Percentiles rank a stretch among this genome's conserved stretches.
Evolutionary conservation across 2,888 invertebrate genomes (phyloP).

Genomic region (Idaea dimidiata): DNA sequence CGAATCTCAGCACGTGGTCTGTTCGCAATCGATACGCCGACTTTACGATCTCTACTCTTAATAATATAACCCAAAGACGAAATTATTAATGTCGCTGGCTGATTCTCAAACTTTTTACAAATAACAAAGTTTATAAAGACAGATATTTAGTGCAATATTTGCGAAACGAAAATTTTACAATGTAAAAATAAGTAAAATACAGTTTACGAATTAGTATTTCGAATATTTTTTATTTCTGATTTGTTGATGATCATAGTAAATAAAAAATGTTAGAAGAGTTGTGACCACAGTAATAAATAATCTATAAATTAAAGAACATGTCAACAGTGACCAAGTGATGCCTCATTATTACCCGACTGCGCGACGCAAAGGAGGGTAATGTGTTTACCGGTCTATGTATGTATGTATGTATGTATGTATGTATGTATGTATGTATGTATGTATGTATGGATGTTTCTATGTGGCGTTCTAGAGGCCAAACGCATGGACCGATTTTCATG

Average conservation of each 20-base stretch:
- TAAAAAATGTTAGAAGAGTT: not conserved
- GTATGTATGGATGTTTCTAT: no score
- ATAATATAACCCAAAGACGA: constrained; percentile 17
- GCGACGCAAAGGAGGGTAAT: no score
- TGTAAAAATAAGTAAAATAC: no score
- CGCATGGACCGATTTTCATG: no score
- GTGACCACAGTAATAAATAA: not conserved
- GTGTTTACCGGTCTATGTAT: no score
- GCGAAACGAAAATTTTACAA: no score
- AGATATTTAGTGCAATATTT: no score
- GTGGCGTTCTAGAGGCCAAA: no score
- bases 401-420: no score
- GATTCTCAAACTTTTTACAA: constrained; percentile 15
- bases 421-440: no score
- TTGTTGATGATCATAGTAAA: not conserved
- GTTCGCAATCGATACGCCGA: constrained; percentile 37
- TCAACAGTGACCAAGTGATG: not conserved
- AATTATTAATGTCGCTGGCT: constrained; percentile 13
- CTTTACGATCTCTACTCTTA: constrained; percentile 27
- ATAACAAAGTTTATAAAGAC: not conserved
- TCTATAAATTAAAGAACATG: not conserved
- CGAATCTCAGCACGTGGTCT: constrained; percentile 33
- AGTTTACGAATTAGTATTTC: no score
- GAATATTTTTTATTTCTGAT: no score
- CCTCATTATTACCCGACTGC: not conserved